Evolutionary conservation across 2,797 vertebrate species (phyloP), one percentile per base, ranked within the genome.

Genomic region (Myripristis murdjan): DNA sequence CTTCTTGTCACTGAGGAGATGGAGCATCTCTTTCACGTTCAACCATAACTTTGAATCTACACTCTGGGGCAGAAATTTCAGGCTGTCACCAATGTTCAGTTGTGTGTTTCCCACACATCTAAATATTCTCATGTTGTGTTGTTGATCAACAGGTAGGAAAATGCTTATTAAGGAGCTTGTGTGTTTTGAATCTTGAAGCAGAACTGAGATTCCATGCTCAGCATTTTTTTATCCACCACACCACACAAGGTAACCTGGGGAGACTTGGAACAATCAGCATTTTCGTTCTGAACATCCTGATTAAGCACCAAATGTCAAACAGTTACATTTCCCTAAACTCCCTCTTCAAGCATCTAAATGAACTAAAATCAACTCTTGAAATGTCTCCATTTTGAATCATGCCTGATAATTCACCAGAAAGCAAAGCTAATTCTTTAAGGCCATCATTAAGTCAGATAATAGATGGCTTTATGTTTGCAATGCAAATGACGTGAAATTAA

Each of bases 181-280:
- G 1, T 44, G 14, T 63, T 73, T 69, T 71, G 37, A 72, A 43
- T n/a, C 26, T 61, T 43, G 47, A 87, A 89, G 79, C 83, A 90
- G 86, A 92, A 91, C 83, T 89, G 84, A 91, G 83, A 89, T 77
- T 88, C 63, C 16, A 66, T 14, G 24, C 80, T 90, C 83, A 90
- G 87, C 87, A 83, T 67, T 77, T 71, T 59, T 59, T 28, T 33
- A 6, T 73, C 58, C 20, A 37, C 56, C 37, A 51, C 64, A 67
- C 53, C 5, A 52, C 14, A 53, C 24, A 55, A 73, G 51, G 15
- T 56, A 59, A 61, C 20, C 53, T 22, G 12, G 23, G 75, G 7
- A 59, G 22, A 71, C 20, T 15, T 6, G 24, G 55, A 73, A 61
- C 46, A 55, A 77, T 84, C 62, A 81, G 65, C 60, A 57, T 58